phyloP scores from a whole-genome alignment of 2,888 invertebrate genomes.

The Pinctada fucata region DNA sequence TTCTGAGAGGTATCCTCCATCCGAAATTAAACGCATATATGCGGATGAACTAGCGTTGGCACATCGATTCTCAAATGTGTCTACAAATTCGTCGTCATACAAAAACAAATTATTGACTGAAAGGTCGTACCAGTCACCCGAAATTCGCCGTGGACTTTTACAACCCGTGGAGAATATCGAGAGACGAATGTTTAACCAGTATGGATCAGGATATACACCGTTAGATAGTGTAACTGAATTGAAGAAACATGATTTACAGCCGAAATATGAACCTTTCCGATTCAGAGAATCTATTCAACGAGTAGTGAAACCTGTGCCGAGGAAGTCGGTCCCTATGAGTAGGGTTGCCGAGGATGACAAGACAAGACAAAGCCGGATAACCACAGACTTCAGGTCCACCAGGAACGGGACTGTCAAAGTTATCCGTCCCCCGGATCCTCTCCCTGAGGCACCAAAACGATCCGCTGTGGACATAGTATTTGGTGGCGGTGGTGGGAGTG shows the following conservation, averaged over 20 bases:
- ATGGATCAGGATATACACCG: constrained; percentile 30
- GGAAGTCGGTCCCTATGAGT: constrained; percentile 35
- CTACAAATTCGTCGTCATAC: neutral
- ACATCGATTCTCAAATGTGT: constrained; percentile 3
- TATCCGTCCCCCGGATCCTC: constrained; percentile 32
- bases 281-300: constrained; percentile 35
- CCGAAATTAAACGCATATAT: constrained; percentile 4
- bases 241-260: constrained; percentile 25
- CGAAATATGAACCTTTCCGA: constrained; percentile 33
- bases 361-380: constrained; percentile 26
- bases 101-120: neutral
- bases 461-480: constrained; percentile 32
- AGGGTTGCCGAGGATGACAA: constrained; percentile 24
- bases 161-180: neutral
- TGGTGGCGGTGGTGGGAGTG: constrained; percentile 28
- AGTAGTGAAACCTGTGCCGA: constrained; percentile 35
- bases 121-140: neutral
- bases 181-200: constrained; percentile 27
- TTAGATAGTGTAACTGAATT: constrained; percentile 29
- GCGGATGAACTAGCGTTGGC: neutral
- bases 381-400: constrained; percentile 34
- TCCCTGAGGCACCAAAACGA: constrained; percentile 27
- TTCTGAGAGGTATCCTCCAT: constrained; percentile 26
- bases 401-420: constrained; percentile 31
- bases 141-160: neutral